Evolutionary conservation across 1,140 invertebrate genomes (phyloP).

Genomic region (Anastrepha ludens): DNA sequence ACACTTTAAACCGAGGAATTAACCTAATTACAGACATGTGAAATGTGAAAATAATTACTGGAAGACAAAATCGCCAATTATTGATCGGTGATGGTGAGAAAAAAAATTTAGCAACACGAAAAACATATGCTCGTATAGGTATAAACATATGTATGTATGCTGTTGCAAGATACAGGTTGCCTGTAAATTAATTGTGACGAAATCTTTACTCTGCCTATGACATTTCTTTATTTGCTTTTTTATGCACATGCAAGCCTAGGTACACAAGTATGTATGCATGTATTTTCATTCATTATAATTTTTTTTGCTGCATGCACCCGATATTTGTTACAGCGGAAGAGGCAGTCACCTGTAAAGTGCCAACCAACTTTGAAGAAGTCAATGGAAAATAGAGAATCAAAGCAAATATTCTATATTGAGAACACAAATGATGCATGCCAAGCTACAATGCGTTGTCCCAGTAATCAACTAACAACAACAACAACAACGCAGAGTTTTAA

Average conservation of each 20-base stretch:
- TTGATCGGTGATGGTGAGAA: neutral
- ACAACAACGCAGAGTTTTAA: neutral
- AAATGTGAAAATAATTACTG: neutral
- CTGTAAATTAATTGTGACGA: too few species aligned
- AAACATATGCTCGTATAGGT: too few species aligned
- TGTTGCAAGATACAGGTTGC: too few species aligned
- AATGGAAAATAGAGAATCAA: neutral
- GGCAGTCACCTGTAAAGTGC: conserved; percentile 28
- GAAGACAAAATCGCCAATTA: conserved; percentile 1
- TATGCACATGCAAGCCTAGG: neutral
- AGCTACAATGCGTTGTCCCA: neutral
- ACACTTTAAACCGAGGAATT: neutral
- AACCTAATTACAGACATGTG: neutral
- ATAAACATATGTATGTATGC: too few species aligned
- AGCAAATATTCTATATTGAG: conserved; percentile 22
- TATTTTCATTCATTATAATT: neutral
- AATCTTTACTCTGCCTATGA: too few species aligned
- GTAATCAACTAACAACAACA: conserved; percentile 27
- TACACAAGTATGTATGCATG: neutral
- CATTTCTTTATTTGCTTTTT: neutral
- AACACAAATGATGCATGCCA: conserved; percentile 42
- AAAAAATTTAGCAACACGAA: too few species aligned
- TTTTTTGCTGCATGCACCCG: conserved; percentile 33
- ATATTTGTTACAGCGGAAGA: conserved; percentile 17
- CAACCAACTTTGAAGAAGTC: neutral